Evolutionary conservation across 1,140 invertebrate genomes (phyloP).

Genomic region (Ceratitis capitata): DNA sequence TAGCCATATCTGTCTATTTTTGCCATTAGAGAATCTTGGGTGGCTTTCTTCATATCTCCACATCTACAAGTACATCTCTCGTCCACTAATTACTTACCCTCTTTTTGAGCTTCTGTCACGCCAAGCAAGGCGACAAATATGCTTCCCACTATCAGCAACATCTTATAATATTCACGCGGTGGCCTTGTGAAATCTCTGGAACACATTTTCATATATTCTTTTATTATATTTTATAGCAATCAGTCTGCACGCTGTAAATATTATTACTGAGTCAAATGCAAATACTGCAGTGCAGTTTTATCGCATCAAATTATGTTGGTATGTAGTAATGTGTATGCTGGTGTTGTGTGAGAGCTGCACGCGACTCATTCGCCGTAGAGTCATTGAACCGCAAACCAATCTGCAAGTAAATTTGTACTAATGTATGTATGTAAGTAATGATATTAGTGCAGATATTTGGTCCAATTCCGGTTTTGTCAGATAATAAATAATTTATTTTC

Average conservation of each 20-base stretch:
- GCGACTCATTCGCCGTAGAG: background rate
- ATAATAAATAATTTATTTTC: background rate
- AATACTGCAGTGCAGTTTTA: background rate
- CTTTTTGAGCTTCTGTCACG: background rate
- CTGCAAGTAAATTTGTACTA: background rate
- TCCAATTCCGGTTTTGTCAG: background rate
- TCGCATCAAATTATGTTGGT: background rate
- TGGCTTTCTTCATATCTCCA: too few species aligned
- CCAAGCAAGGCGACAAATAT: background rate
- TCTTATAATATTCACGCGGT: background rate
- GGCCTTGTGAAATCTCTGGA: background rate
- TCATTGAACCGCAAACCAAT: background rate
- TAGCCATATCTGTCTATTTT: too few species aligned
- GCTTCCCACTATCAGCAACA: background rate
- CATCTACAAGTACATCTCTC: too few species aligned
- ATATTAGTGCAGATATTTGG: background rate
- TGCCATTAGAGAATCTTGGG: too few species aligned
- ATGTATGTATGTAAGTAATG: background rate
- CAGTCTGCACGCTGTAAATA: background rate
- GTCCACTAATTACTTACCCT: slow-evolving; percentile 11
- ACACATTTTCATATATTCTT: background rate
- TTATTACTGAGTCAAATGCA: background rate
- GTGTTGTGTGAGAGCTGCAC: background rate
- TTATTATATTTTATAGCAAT: background rate
- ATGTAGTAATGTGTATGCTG: too few species aligned